Base-by-base conservation (phyloP, 1,140 invertebrate genomes). In the Cataglyphis hispanica region DNA sequence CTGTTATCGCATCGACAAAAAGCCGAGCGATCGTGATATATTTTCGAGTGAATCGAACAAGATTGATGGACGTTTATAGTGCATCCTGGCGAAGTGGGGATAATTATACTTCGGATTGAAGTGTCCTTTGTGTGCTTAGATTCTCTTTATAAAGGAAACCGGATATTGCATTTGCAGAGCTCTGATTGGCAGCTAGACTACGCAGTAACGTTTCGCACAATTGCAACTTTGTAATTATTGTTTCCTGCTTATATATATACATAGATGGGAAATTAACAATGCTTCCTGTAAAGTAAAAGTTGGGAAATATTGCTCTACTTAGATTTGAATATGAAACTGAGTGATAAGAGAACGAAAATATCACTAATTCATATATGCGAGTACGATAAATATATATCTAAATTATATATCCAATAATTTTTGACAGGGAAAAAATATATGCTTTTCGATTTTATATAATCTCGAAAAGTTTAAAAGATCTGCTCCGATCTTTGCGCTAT, bases 101-200 rank as follows among this genome's bases (percentile, higher is more conserved):
- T 91, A 91, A 91, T 91, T 86, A 86, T 76, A 50, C 76, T 27
- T 66, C 16, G 64, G 77, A 88, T 88, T 91, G 85, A 87, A 85
- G 66, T 84, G 63, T 86, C 84, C 72, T 91, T 91, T 91, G 87
- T 90, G 58, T 84, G 85, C 60, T 53, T 80, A 74, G 81, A 85
- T 88, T 72, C 77, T 77, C 86, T 81, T 61, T 84, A 84, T 88
- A 91, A 91, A 88, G 90, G 84, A 89, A 89, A 90, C 88, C 90
- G 90, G 90, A 91, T 90, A 91, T 91, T 91, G 70, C 88, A 89
- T 91, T 86, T 90, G 84, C 85, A 84, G 70, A 86, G 77, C 86
- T 90, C 72, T 72, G 76, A 78, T 84, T 91, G 84, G 69, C 81
- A 67, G 84, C 56, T 72, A 56, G 66, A 85, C 76, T 88, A 80